Conservation (phyloP, 2,888 invertebrate genomes). For the Electrophaes corylata region DNA sequence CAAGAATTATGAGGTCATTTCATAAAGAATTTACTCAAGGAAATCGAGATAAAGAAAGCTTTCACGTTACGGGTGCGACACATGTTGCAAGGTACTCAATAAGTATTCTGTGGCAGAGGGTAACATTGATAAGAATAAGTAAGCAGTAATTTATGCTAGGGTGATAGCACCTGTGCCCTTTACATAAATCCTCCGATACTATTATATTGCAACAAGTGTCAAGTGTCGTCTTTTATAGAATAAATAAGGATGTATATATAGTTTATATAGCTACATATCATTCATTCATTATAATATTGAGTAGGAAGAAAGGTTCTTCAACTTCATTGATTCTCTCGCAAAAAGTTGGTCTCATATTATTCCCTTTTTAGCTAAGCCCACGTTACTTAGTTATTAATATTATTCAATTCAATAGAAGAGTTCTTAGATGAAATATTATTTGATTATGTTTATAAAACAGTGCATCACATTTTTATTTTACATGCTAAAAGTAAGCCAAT, state of each 20-base stretch:
- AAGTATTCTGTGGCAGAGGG: conserved; percentile 14
- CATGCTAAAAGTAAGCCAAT: no score
- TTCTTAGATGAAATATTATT: no score
- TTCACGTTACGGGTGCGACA: conserved; percentile 41
- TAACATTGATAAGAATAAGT: conserved; percentile 52
- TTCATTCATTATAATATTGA: neutral
- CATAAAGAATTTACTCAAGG: conserved; percentile 41
- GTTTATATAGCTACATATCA: neutral
- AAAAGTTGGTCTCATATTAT: no score
- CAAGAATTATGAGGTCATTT: conserved; percentile 31
- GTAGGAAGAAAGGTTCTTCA: no score
- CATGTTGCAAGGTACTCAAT: conserved; percentile 14
- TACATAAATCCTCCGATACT: conserved; percentile 61
- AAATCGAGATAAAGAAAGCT: conserved; percentile 58
- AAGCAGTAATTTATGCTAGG: conserved; percentile 55
- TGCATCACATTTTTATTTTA: no score
- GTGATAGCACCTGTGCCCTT: conserved; percentile 64
- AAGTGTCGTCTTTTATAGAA: neutral
- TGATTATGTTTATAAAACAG: no score
- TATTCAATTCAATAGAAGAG: neutral
- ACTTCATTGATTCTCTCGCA: no score
- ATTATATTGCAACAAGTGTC: conserved; percentile 29
- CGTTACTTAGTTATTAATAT: no score
- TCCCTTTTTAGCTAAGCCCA: no score
- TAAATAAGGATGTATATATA: conserved; percentile 17